Percentiles rank a stretch among this genome's conserved stretches.
These are phyloP conservation scores for Xiphophorus couchianus DNA, from an alignment of 2,113 vertebrate genomes.

Conservation along the genomic window DNA sequence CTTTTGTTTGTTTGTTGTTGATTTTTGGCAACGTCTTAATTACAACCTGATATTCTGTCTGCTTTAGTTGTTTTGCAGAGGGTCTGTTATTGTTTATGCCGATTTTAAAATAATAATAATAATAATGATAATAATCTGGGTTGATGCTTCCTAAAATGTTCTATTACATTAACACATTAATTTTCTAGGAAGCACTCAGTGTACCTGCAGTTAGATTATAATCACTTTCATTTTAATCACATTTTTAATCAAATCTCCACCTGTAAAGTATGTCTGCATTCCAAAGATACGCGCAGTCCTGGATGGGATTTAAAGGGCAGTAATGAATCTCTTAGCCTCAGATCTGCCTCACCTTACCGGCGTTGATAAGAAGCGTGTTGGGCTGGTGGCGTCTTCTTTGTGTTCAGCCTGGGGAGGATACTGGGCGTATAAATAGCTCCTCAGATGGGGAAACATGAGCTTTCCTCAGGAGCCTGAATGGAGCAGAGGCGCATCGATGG, in stretches of 20 bases:
- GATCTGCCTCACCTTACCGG: constrained; percentile 60
- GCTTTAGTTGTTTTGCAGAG: too few relatives aligned
- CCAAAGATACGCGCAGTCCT: background rate
- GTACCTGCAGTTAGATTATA: too few relatives aligned
- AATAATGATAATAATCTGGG: too few relatives aligned
- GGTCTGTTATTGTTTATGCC: too few relatives aligned
- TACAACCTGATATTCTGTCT: too few relatives aligned
- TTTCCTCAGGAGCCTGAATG: too few relatives aligned
- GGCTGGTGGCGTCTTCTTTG: constrained; percentile 48
- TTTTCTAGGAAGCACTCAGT: background rate
- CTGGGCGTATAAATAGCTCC: constrained; percentile 35
- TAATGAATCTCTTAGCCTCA: constrained; percentile 62
- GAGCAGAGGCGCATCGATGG: constrained; percentile 14
- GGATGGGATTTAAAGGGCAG: constrained; percentile 63
- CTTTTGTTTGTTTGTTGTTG: too few relatives aligned
- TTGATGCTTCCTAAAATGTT: too few relatives aligned
- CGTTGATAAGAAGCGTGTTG: constrained; percentile 36
- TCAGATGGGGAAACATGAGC: constrained; percentile 47
- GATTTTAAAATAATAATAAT: too few relatives aligned
- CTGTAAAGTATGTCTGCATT: background rate
- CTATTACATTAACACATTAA: background rate
- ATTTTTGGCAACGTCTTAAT: too few relatives aligned
- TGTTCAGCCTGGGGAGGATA: constrained; percentile 43
- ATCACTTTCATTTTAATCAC: too few relatives aligned
- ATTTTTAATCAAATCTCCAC: background rate